Evolutionary conservation across 2,113 vertebrate genomes (phyloP).

Genomic region (Aphelocoma coerulescens): DNA sequence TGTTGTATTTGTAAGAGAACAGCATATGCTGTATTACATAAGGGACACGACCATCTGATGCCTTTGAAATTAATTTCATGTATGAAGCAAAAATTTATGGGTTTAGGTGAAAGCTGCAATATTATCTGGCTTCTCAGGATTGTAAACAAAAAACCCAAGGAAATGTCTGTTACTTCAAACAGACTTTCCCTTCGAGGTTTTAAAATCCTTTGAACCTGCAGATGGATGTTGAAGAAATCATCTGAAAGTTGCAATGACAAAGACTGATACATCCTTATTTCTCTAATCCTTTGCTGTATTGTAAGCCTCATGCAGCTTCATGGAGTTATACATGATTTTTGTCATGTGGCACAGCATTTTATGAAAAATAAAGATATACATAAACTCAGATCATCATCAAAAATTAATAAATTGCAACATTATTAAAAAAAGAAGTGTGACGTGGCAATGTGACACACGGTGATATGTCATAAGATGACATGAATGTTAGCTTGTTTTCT

Average conservation of each 20-base stretch:
- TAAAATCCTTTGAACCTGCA: not conserved
- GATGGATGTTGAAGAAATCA: not conserved
- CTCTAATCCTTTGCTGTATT: not conserved
- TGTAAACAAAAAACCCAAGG: not conserved
- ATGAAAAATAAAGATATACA: not conserved
- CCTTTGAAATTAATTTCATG: not conserved
- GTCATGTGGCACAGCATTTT: not conserved
- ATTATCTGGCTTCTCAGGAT: not conserved
- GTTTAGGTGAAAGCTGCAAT: not conserved
- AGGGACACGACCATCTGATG: not conserved
- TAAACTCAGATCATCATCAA: not conserved
- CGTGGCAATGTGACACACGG: not conserved
- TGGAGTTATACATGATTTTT: not conserved
- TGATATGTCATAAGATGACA: not conserved
- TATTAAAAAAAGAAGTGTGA: not conserved
- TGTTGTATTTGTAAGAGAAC: not conserved
- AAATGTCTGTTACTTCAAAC: not conserved
- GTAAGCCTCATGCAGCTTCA: not conserved
- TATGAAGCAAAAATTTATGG: not conserved
- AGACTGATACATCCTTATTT: not conserved
- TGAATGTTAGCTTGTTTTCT: not conserved
- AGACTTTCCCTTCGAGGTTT: not conserved
- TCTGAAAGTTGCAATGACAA: not conserved
- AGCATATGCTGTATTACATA: not conserved
- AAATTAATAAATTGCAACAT: not conserved